phyloP scores from a whole-genome alignment of 2,797 vertebrate genomes.

The Sarcoramphus papa region DNA sequence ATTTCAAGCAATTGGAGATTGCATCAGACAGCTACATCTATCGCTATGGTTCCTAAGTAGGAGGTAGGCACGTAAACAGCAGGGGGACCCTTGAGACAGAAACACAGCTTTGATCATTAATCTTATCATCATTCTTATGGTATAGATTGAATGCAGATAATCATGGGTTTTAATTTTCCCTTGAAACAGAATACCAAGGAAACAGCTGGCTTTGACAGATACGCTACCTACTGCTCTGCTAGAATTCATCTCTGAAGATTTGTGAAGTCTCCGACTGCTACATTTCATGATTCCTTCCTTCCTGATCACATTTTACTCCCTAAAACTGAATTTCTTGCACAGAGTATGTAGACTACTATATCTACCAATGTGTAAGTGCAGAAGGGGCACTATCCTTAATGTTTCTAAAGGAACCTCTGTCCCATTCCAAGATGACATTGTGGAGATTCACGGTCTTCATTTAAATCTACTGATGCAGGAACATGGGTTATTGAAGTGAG shows the following conservation, averaged over 20 bases:
- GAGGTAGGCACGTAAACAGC: not conserved
- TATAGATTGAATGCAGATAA: slow-evolving; percentile 7
- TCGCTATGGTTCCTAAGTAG: not conserved
- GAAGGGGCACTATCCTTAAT: not conserved
- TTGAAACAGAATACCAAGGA: not conserved
- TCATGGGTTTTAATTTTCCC: not conserved
- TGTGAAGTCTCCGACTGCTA: not conserved
- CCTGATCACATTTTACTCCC: not conserved
- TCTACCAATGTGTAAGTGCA: not conserved
- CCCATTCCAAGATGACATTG: not conserved
- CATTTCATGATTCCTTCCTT: not conserved
- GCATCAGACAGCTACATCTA: not conserved
- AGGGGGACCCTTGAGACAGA: not conserved
- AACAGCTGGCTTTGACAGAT: not conserved
- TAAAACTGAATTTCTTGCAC: not conserved
- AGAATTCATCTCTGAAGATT: not conserved
- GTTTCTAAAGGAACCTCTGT: not conserved
- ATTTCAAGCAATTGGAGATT: not conserved
- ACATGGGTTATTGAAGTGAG: not conserved
- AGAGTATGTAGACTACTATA: not conserved
- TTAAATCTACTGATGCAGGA: not conserved
- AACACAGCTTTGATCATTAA: slow-evolving; percentile 4
- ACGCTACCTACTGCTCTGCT: not conserved
- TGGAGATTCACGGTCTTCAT: not conserved
- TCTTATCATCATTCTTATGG: not conserved